Percentiles rank a stretch among this genome's conserved stretches.
Conservation (phyloP, 2,797 vertebrate genomes). For the Poeciliopsis gracilis region DNA sequence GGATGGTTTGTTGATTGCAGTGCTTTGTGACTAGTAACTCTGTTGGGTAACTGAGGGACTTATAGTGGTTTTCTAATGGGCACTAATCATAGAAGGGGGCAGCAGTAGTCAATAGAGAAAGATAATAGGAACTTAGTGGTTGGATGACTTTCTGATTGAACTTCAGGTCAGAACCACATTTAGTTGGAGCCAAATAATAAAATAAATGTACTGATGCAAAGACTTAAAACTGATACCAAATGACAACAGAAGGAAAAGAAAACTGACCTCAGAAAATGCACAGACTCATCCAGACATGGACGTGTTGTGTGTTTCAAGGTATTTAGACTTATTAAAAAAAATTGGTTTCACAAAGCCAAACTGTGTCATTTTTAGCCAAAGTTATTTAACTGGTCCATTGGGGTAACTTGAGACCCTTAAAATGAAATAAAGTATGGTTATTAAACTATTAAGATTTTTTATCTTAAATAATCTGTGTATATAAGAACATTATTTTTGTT, state of each 20-base stretch:
- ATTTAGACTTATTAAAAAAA: neutral
- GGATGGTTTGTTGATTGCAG: slow-evolving; percentile 57
- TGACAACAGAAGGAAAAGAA: neutral
- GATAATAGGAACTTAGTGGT: slow-evolving; percentile 25
- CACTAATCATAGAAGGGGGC: slow-evolving; percentile 57
- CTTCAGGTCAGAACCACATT: neutral
- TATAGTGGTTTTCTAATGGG: slow-evolving; percentile 58
- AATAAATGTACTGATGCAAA: neutral
- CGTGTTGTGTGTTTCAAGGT: neutral
- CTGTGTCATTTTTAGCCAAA: neutral
- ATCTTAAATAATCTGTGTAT: neutral
- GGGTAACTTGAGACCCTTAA: neutral
- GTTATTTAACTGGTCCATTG: neutral
- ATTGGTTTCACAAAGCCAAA: neutral
- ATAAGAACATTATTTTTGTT: neutral
- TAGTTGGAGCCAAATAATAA: neutral
- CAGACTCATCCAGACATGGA: neutral
- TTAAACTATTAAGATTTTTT: neutral
- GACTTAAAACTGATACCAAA: neutral
- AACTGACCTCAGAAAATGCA: neutral
- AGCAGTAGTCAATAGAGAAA: slow-evolving; percentile 17
- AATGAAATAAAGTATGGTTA: neutral
- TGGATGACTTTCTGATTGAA: slow-evolving; percentile 1
- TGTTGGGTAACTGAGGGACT: slow-evolving; percentile 41
- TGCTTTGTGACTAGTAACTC: slow-evolving; percentile 64